Base-by-base conservation (phyloP, 2,888 invertebrate genomes). In the Lithophane socia region DNA sequence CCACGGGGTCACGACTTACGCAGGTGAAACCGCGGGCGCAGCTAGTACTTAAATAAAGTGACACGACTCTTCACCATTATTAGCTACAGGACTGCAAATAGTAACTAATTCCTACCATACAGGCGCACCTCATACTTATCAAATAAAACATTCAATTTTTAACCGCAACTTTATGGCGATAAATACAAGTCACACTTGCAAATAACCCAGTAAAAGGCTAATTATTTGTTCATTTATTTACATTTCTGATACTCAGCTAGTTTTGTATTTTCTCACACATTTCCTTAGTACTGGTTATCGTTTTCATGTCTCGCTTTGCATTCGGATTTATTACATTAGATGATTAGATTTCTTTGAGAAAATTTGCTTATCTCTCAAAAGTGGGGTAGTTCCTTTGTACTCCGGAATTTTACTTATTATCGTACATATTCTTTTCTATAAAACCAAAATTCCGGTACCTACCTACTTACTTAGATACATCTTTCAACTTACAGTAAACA, bases 131-230 rank as follows among this genome's bases (percentile, higher is more conserved):
- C 5, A 69, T 16, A 60, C 61, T 89, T 87, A 85, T 56, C 72
- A 29, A 52, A 88, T 88, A 66, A 88, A 88, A 83, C 21, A 88
- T 89, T 88, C 75, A 87, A 29, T 47, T 73, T 13, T 44, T 71
- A 87, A 86, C 24, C 4, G 49, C 82, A 24, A 54, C 24, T 52
- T 24, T 64, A 58, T 67, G 74, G 64, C 66, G 42, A 24, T 85
- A 80, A 82, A 68, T 82, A 65, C 66, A 66, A 64, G 63, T 75
- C 75, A 66, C 79, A 77, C 63, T 74, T 77, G 80, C 79, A 81
- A 85, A 88, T 84, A 75, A 60, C 67, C 64, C 42, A 58, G 42
- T 78, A 75, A 82, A 78, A 47, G 54, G 52, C 63, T 74, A 64
- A 86, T 88, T 84, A 85, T 69, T 72, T 18, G 54, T 70, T 73